Evolutionary conservation across 1,140 invertebrate species (phyloP), one percentile per base, ranked within the genome.

Genomic region (Drosophila seguyi): DNA sequence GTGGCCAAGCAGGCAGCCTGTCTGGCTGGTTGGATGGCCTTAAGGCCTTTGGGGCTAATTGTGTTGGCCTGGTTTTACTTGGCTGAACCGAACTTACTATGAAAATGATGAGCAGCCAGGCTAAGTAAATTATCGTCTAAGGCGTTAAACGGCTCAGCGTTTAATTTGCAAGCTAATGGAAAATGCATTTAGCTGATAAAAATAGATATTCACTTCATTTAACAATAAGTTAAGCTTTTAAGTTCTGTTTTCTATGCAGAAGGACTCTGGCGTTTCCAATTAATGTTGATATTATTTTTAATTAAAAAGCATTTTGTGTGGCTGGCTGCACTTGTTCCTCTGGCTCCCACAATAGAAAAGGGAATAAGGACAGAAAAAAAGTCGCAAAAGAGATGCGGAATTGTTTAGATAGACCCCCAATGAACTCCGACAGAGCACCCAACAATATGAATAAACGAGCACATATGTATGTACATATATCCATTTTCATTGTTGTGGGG

Each of bases 271-370:
- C 13, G 16, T 47, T 71, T 59, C 50, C 59, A 59, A 76, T 80
- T 77, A 80, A 85, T 67, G 81, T 78, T 69, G 77, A 85, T 85
- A 81, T 85, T 78, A 85, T 81, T 85, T 85, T 85, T 85, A 85
- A 85, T 85, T 85, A 85, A 85, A 85, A 85, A 81, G 50, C 74
- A 78, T 84, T 85, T 81, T 27, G 20, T 27, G 25, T 42, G 22
- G 53, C 61, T 78, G 63, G 44, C 47, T 78, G 68, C 52, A 77
- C 63, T 39, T 50, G 63, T 60, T 53, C 8, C 56, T 44, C 41
- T 18, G 42, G 38, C 22, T 44, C n/a, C 7, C 16, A 36, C 27
- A 58, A 42, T 45, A 47, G 34, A 44, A 31, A 62, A 16, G 39
- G 20, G 27, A 42, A 58, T 38, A 55, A 27, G 53, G 13, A 57